Percentiles rank a stretch among this genome's conserved stretches.
phyloP scores from a whole-genome alignment of 2,888 invertebrate genomes.

The Tinea trinotella region DNA sequence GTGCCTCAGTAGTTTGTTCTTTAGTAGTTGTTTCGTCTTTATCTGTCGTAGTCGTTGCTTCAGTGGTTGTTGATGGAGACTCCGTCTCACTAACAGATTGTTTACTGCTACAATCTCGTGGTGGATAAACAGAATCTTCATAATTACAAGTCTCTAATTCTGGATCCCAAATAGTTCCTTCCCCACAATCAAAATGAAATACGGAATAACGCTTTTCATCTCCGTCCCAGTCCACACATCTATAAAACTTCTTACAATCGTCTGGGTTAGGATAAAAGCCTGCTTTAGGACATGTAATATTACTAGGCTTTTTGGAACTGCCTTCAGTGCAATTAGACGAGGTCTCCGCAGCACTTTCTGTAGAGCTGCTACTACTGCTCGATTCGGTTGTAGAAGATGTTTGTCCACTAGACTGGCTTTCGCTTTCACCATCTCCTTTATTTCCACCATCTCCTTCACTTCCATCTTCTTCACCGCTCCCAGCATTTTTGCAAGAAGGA shows the following conservation, averaged over 20 bases:
- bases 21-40: constrained; percentile 27
- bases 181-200: constrained; percentile 77
- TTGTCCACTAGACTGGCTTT: constrained; percentile 22
- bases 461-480: constrained; percentile 21
- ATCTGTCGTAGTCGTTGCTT: constrained; percentile 25
- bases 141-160: constrained; percentile 77
- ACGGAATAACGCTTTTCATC: constrained; percentile 71
- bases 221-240: constrained; percentile 76
- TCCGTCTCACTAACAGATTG: constrained; percentile 37
- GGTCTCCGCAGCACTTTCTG: constrained; percentile 30
- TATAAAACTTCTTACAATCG: constrained; percentile 77
- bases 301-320: constrained; percentile 36
- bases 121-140: constrained; percentile 76
- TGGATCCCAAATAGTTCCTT: constrained; percentile 82
- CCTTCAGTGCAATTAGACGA: constrained; percentile 37
- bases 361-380: constrained; percentile 27
- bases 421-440: background rate
- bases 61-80: constrained; percentile 24
- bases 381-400: constrained; percentile 22
- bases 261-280: constrained; percentile 74
- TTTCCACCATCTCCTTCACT: background rate
- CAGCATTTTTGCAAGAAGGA: constrained; percentile 40
- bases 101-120: constrained; percentile 50
- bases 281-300: constrained; percentile 64
- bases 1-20: constrained; percentile 26